Evolutionary conservation across 1,140 invertebrate species (phyloP), one percentile per base, ranked within the genome.

Genomic region (Helicorthomorpha holstii): DNA sequence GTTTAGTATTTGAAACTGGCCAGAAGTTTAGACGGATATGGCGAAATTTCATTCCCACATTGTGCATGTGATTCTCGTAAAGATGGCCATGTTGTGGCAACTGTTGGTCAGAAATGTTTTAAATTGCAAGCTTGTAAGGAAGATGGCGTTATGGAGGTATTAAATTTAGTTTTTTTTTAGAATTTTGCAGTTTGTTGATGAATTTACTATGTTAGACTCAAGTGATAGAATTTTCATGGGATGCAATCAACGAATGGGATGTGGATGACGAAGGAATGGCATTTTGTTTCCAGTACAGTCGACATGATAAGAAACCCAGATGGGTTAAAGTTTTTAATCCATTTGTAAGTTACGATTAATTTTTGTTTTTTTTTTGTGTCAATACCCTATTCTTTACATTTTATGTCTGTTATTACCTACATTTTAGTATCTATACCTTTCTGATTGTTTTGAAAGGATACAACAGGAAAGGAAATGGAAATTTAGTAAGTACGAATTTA

Each of bases 11-110:
- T 96, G 45, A 81, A 84, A 60, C 67, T 90, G 54, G 89, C 85
- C 25, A 76, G 85, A 45, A 77, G 83, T 60, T 70, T 96, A 52
- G 83, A 84, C 53, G 92, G 90, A 24, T 95, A 95, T 68, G 87
- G 86, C 1, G 83, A 90, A 60, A 76, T 95, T 21, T 82, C 88
- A 27, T 94, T 96, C 70, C 92, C 92, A 21, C 89, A 93, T 69
- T 95, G 91, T 71, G 73, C 80, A n/a, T 93, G 88, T 71, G 90
- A 95, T 72, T 88, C 86, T 25, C 71, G 87, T 23, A 91, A 92
- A 68, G 86, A 87, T 60, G 89, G 88, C 49, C 87, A 91, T 69
- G 87, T 94, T 4, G 76, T 92, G 41, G 80, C 85, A 2, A 78
- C 79, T 16, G 73, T 92, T 38, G 82, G 83, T 53, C 74, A 76